These are phyloP conservation scores for Aselliscus stoliczkanus DNA, from an alignment of 2,797 vertebrate species.

Conservation along the genomic window DNA sequence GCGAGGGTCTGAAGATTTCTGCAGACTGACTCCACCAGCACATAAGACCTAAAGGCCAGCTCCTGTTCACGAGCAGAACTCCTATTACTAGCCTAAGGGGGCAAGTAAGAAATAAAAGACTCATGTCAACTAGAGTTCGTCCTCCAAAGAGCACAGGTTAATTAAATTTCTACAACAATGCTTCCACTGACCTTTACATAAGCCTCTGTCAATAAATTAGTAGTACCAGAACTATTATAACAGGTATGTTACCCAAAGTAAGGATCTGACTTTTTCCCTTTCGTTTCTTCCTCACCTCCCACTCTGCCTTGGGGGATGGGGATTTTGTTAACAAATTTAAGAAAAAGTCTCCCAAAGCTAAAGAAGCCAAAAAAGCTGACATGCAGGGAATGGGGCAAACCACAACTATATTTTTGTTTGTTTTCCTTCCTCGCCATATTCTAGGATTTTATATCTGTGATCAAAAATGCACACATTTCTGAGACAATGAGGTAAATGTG, in stretches of 20 bases:
- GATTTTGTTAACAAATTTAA: not conserved
- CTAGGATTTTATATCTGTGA: constrained; percentile 19
- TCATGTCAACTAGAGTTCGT: not conserved
- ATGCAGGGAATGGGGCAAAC: not conserved
- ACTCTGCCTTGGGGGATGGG: not conserved
- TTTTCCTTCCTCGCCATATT: not conserved
- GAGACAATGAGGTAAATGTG: not conserved
- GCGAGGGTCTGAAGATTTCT: constrained; percentile 92
- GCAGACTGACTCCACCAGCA: constrained; percentile 92
- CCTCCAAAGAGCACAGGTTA: not conserved
- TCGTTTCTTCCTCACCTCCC: not conserved
- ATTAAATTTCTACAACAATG: not conserved
- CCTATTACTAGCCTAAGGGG: constrained; percentile 49
- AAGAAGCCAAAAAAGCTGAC: not conserved
- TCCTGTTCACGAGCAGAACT: constrained; percentile 73
- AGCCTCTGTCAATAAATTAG: not conserved
- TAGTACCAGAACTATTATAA: not conserved
- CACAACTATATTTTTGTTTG: not conserved
- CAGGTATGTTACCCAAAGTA: not conserved
- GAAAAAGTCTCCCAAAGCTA: not conserved
- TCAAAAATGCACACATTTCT: not conserved
- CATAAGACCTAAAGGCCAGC: constrained; percentile 72
- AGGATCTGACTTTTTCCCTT: not conserved
- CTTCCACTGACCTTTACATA: not conserved
- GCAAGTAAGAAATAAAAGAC: constrained; percentile 20